Base-by-base conservation (phyloP, 2,797 vertebrate species). In the Pitangus sulphuratus region DNA sequence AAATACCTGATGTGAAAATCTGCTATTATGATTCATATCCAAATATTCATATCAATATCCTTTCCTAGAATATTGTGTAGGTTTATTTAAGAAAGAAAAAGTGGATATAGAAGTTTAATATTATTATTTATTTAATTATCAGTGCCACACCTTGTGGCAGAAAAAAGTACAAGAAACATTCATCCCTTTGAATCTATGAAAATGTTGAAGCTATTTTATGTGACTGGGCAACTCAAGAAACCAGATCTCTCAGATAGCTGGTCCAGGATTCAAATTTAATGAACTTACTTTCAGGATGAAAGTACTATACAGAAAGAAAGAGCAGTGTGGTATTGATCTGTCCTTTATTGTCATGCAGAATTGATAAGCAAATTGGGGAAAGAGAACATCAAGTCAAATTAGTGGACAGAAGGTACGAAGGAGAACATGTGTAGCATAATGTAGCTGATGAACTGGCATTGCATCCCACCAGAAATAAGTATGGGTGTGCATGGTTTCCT, bases 1-100 rank as follows among this genome's bases (percentile, higher is more conserved):
- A 92, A 87, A 93, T 94, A 95, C 87, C 93, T 94, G 95, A 95
- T 91, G 93, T 57, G 33, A 93, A 97, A 97, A 86, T 87, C 78
- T 56, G 84, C 70, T 96, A 86, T 87, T 97, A 89, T 53, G 82
- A 90, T 95, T 97, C 97, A 90, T 95, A 89, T 96, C 78, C 72
- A 95, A 95, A 95, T 80, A 75, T 77, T 74, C 74, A 62, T 94
- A 88, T 95, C 76, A 75, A 57, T 95, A 91, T 87, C 45, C 40
- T 90, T 90, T 68, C 89, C 91, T 94, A 66, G 40, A 90, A 84
- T 65, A 80, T 75, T 57, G 50, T 56, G 51, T 4, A 31, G 31
- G 24, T n/a, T 91, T 95, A 90, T 90, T 88, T 85, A 33, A 70
- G 77, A 82, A 68, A 72, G 45, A 64, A 84, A 89, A 70, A 31